phyloP scores from a whole-genome alignment of 1,140 invertebrate genomes.

The Dryas iulia region DNA sequence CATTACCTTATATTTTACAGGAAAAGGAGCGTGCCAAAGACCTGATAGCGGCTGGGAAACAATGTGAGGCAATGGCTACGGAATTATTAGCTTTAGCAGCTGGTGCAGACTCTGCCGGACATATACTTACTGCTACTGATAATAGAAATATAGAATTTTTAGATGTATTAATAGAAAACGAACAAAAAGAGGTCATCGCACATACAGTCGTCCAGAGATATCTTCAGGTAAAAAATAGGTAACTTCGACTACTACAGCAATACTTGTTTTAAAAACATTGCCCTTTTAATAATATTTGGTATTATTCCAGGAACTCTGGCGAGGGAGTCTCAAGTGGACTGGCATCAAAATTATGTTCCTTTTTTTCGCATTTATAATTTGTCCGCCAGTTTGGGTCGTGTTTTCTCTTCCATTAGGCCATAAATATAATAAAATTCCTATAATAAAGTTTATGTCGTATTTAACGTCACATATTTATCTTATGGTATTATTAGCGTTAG shows the following conservation, averaged over 20 bases:
- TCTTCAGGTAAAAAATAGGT: constrained; percentile 87
- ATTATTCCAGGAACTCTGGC: constrained; percentile 94
- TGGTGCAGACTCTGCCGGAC: constrained; percentile 94
- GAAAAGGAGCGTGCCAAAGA: constrained; percentile 99
- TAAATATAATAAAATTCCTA: constrained; percentile 97
- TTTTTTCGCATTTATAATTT: constrained; percentile 94
- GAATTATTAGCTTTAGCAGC: constrained; percentile 96
- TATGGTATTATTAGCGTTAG: constrained; percentile 94
- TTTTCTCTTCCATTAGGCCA: constrained; percentile 97
- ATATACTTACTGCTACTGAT: constrained; percentile 95
- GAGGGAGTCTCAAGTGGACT: constrained; percentile 96
- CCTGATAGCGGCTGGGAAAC: constrained; percentile 95
- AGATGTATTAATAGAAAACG: constrained; percentile 98
- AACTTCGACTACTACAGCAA: constrained; percentile 53
- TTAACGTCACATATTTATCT: constrained; percentile 98
- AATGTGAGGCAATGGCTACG: constrained; percentile 98
- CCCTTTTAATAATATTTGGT: constrained; percentile 23
- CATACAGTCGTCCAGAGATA: constrained; percentile 94
- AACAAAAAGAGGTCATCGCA: constrained; percentile 98
- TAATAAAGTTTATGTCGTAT: constrained; percentile 99
- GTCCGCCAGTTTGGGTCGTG: constrained; percentile 97
- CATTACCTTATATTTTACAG: constrained; percentile 56
- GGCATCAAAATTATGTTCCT: constrained; percentile 96
- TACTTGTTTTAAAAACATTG: constrained; percentile 4
- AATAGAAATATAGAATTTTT: constrained; percentile 95